phyloP scores from a whole-genome alignment of 2,797 vertebrate species.

The Thalassophryne amazonica region DNA sequence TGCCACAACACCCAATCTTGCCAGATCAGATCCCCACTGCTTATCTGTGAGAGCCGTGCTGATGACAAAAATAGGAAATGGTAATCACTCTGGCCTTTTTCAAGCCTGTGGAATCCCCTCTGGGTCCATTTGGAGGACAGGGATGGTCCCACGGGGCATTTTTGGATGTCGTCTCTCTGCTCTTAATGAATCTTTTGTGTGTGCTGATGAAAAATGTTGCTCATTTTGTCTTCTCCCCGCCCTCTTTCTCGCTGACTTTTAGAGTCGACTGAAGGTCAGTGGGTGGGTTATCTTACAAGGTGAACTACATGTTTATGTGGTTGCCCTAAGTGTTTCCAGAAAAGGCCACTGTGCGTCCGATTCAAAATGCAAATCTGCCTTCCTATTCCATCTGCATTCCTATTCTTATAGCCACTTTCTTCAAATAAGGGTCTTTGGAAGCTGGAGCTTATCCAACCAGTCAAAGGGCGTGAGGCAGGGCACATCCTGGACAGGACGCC shows the following conservation, averaged over 20 bases:
- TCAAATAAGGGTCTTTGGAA: no score
- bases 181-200: conserved; percentile 11
- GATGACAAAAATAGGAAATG: conserved; percentile 41
- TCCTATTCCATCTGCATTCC: background rate
- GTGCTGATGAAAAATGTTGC: conserved; percentile 8
- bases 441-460: no score
- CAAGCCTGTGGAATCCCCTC: conserved; percentile 17
- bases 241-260: background rate
- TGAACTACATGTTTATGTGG: background rate
- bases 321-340: background rate
- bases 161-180: conserved; percentile 2
- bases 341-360: background rate
- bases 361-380: background rate
- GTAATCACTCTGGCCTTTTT: conserved; percentile 30
- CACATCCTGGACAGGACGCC: no score
- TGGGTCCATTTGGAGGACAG: conserved; percentile 9
- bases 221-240: background rate
- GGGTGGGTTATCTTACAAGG: conserved; percentile 3
- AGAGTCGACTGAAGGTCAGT: conserved; percentile 2
- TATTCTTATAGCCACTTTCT: background rate
- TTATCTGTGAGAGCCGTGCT: conserved; percentile 49
- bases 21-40: conserved; percentile 42
- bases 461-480: no score
- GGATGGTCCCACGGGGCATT: background rate
- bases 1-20: conserved; percentile 20